Evolutionary conservation across 1,140 invertebrate species (phyloP), one percentile per base, ranked within the genome.

Genomic region (Procambarus virginalis): DNA sequence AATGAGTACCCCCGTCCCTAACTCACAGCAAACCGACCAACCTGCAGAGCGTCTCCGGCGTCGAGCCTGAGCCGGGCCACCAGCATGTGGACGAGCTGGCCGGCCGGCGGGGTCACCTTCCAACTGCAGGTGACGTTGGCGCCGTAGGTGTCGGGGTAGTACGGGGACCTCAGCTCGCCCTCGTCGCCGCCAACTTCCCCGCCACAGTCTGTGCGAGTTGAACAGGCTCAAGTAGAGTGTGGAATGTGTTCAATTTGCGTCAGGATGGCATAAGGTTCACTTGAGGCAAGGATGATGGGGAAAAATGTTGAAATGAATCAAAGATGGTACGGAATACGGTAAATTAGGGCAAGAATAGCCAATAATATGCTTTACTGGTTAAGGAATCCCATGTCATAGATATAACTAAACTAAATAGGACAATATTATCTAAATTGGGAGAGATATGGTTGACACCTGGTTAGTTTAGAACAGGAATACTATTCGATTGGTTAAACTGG

Each of bases 111-210:
- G 3, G 78, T 83, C 17, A 91, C 14, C 1, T 45, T 91, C 90
- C 90, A 91, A 34, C 75, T 34, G 45, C 90, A 91, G 58, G 84
- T 86, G 14, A 91, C 77, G 49, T 86, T 77, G 2, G 80, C 45
- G n/a, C 90, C 84, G 70, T 91, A 91, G 10, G 73, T 58, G 77
- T 91, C 84, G 12, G 90, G 90, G 84, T 91, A 91, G 49, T 51
- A 91, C 0, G 90, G 90, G n/a, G 84, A 87, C 84, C 80, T 82
- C 9, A 91, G 10, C 80, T 91, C 78, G 1, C 83, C 90, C 48
- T 46, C 55, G 3, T 45, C n/a, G 1, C 34, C 22, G n/a, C 12
- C 8, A n/a, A 91, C 22, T 12, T 83, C 80, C 14, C 60, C 34
- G 3, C 75, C 79, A 70, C 90, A 91, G 45, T 91, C 90, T 22